Evolutionary conservation across 2,888 invertebrate species (phyloP).

Genomic region (Erebia aethiops): DNA sequence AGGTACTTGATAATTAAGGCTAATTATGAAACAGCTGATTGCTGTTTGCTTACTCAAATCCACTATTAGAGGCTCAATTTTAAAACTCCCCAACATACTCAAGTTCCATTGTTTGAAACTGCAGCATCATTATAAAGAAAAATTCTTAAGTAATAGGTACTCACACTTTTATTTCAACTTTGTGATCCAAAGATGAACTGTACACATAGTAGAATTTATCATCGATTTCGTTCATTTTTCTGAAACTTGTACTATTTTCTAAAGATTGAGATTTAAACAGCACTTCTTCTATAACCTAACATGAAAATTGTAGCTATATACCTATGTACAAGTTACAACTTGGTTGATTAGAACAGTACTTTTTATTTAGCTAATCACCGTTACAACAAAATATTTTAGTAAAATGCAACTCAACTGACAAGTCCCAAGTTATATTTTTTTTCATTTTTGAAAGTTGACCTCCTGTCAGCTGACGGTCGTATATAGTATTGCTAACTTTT

Average conservation of each 20-base stretch:
- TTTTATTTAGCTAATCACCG: too few species aligned
- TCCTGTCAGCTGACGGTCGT: too few species aligned
- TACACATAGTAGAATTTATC: constrained; percentile 94
- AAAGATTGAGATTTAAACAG: neutral
- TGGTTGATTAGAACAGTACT: neutral
- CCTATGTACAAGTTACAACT: too few species aligned
- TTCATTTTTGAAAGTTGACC: too few species aligned
- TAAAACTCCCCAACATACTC: neutral
- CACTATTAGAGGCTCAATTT: neutral
- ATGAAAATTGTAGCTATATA: neutral
- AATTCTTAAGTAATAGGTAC: constrained; percentile 55
- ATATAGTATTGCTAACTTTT: too few species aligned
- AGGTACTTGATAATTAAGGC: neutral
- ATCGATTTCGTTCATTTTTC: constrained; percentile 87
- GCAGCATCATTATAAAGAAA: neutral
- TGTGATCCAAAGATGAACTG: constrained; percentile 94
- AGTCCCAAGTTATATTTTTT: too few species aligned
- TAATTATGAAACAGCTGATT: too few species aligned
- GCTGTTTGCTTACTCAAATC: too few species aligned
- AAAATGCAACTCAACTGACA: too few species aligned
- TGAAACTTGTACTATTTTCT: neutral
- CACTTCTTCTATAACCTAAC: neutral
- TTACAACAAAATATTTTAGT: too few species aligned
- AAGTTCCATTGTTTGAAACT: neutral
- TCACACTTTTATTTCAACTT: constrained; percentile 96